phyloP scores from a whole-genome alignment of 2,888 invertebrate genomes.

The Ochropleura plecta region DNA sequence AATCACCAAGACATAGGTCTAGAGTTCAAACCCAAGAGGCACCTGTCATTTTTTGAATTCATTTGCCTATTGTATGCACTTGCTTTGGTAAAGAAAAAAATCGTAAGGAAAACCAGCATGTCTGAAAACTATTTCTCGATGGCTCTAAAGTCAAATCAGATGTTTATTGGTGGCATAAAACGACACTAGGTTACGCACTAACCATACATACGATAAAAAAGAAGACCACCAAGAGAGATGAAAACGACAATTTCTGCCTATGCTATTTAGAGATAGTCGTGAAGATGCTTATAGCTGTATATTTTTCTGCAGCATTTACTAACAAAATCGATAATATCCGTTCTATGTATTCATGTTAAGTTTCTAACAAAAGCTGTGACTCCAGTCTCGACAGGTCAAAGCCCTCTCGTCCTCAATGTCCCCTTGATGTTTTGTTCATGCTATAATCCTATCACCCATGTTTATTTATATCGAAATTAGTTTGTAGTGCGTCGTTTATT shows the following conservation, averaged over 20 bases:
- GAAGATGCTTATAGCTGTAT: neutral
- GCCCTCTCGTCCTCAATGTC: conserved; percentile 61
- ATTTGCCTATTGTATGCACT: no score
- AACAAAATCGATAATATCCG: conserved; percentile 22
- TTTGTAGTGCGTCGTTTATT: conserved; percentile 40
- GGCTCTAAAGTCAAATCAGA: no score
- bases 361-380: conserved; percentile 31
- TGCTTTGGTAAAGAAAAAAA: no score
- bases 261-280: neutral
- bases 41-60: no score
- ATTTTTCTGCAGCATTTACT: neutral
- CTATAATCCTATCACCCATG: conserved; percentile 41
- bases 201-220: no score
- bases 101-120: no score
- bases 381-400: conserved; percentile 56
- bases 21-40: no score
- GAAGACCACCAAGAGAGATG: neutral
- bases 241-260: conserved; percentile 5
- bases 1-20: no score
- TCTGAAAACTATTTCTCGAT: no score
- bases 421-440: conserved; percentile 56
- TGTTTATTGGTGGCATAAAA: no score
- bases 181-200: no score
- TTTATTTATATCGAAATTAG: conserved; percentile 60
- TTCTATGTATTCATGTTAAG: neutral